Evolutionary conservation across 2,113 vertebrate species (phyloP).

Genomic region (Mastomys natalensis): DNA sequence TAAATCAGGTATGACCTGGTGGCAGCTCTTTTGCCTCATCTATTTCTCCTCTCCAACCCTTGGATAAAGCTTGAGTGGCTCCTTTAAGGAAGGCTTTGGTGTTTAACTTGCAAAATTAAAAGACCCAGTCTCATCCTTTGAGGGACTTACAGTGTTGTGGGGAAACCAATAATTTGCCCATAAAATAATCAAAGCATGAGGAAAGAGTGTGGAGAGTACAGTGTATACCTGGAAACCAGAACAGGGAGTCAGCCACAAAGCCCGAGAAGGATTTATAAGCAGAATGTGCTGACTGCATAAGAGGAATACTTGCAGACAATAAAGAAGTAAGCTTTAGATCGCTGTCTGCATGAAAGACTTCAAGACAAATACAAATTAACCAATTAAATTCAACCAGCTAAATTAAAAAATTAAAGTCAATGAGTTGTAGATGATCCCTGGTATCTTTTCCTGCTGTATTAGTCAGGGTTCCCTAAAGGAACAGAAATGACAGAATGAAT

Average conservation of each 20-base stretch:
- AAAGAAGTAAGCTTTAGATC: not conserved
- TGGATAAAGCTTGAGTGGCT: not conserved
- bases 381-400: not conserved
- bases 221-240: not conserved
- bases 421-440: not conserved
- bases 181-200: not conserved
- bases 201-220: not conserved
- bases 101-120: constrained; percentile 3
- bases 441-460: not conserved
- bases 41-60: not conserved
- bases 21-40: not conserved
- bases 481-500: not conserved
- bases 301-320: not conserved
- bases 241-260: not conserved
- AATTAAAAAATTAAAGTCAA: not conserved
- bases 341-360: not conserved
- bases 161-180: not conserved
- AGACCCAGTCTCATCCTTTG: not conserved
- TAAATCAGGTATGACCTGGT: not conserved
- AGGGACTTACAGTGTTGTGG: not conserved
- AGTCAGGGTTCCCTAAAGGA: not conserved
- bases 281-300: not conserved
- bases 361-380: not conserved
- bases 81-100: not conserved
- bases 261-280: not conserved